Percentiles rank a stretch among this genome's conserved stretches.
Evolutionary conservation across 1,140 invertebrate species (phyloP).

Genomic region (Dendrolimus punctatus): DNA sequence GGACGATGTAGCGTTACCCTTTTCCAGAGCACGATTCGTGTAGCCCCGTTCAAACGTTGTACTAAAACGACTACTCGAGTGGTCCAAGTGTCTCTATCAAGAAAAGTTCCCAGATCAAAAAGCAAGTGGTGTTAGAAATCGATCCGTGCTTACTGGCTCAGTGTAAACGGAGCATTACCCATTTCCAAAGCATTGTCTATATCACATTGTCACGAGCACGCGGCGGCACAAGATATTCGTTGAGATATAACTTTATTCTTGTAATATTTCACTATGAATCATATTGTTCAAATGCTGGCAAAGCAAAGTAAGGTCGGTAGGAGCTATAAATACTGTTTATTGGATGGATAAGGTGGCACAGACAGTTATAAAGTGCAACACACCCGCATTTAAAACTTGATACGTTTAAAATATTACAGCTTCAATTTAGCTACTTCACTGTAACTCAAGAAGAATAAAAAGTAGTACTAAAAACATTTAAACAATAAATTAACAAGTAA

Average conservation of each 20-base stretch:
- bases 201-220: slow-evolving; percentile 65
- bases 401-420: too few species aligned
- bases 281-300: slow-evolving; percentile 27
- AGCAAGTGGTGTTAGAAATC: not conserved
- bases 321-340: not conserved
- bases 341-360: not conserved
- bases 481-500: too few species aligned
- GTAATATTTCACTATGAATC: slow-evolving; percentile 45
- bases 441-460: too few species aligned
- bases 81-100: too few species aligned
- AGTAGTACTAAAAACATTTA: too few species aligned
- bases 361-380: not conserved
- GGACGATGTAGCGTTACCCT: slow-evolving; percentile 53
- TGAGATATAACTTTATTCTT: slow-evolving; percentile 58
- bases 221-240: slow-evolving; percentile 59
- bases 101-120: too few species aligned
- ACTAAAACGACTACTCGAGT: not conserved
- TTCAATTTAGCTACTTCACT: too few species aligned
- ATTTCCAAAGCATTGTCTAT: slow-evolving; percentile 64
- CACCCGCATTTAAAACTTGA: too few species aligned
- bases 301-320: not conserved
- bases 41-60: slow-evolving; percentile 34
- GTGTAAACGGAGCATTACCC: slow-evolving; percentile 48
- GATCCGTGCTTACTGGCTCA: slow-evolving; percentile 5
- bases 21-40: slow-evolving; percentile 47